Conservation (phyloP, 1,140 invertebrate genomes). For the Cherax destructor region DNA sequence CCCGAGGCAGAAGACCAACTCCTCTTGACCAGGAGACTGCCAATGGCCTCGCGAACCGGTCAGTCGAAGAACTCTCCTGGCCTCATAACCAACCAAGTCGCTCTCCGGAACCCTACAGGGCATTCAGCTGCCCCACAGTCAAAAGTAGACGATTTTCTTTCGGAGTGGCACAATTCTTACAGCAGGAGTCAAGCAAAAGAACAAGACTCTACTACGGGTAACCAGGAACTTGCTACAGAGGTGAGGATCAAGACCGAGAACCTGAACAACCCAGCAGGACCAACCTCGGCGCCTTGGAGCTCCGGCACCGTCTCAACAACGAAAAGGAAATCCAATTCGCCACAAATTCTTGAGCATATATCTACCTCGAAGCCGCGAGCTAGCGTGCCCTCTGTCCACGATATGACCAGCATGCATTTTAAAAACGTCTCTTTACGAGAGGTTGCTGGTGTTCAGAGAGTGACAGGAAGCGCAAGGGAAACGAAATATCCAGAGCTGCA, state of each 20-base stretch:
- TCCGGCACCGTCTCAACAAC: neutral
- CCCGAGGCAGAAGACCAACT: neutral
- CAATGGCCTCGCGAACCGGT: too few relatives aligned
- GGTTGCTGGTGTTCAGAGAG: neutral
- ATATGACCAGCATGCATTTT: constrained; percentile 34
- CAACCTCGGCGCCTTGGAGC: neutral
- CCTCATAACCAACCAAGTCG: neutral
- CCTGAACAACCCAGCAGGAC: neutral
- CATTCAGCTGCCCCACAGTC: neutral
- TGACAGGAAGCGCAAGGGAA: neutral
- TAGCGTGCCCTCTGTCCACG: constrained; percentile 7
- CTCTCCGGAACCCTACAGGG: neutral
- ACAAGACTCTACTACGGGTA: neutral
- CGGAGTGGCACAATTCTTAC: constrained; percentile 2
- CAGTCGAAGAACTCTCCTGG: neutral
- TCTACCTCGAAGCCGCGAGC: neutral
- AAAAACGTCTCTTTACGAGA: neutral
- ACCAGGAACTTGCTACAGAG: neutral
- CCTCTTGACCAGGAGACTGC: neutral
- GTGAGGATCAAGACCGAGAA: neutral
- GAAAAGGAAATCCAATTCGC: neutral
- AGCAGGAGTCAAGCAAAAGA: neutral
- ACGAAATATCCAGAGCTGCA: neutral
- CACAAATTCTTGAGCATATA: neutral
- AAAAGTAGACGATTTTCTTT: neutral